phyloP scores from a whole-genome alignment of 2,888 invertebrate species.

The Horisme vitalbata region DNA sequence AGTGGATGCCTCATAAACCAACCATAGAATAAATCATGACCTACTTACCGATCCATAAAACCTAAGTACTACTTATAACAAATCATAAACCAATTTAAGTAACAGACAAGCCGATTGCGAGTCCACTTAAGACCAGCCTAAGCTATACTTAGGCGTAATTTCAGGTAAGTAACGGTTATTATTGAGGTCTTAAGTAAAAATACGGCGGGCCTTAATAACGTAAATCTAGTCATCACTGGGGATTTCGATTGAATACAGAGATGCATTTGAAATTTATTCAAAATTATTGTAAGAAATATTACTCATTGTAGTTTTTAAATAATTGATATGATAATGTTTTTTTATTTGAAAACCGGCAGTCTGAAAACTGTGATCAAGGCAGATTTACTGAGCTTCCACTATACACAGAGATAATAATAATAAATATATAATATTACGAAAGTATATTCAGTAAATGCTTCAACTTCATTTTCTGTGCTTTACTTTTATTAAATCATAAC shows the following conservation, averaged over 20 bases:
- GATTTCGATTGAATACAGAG: constrained; percentile 59
- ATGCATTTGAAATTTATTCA: constrained; percentile 35
- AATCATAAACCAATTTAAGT: constrained; percentile 36
- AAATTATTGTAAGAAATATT: no score
- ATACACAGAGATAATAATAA: no score
- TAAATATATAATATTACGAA: no score
- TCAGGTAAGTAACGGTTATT: constrained; percentile 57
- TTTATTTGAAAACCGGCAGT: no score
- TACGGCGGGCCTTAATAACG: constrained; percentile 58
- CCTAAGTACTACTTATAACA: constrained; percentile 22
- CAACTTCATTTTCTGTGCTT: no score
- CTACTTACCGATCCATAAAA: constrained; percentile 14
- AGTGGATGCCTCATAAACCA: no score
- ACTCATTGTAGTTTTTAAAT: no score
- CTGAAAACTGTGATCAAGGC: no score
- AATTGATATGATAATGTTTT: no score
- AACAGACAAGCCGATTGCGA: constrained; percentile 31
- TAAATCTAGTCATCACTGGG: constrained; percentile 66
- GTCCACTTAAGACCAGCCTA: constrained; percentile 48
- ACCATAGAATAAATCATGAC: not conserved
- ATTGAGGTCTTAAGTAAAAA: constrained; percentile 63
- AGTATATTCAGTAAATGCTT: no score
- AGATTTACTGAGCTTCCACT: no score
- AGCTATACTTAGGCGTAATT: constrained; percentile 61
- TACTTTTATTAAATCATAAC: no score